Percentiles rank a stretch among this genome's conserved stretches.
Conservation (phyloP, 2,797 vertebrate genomes). For the Enteromius unitaeniatus region DNA sequence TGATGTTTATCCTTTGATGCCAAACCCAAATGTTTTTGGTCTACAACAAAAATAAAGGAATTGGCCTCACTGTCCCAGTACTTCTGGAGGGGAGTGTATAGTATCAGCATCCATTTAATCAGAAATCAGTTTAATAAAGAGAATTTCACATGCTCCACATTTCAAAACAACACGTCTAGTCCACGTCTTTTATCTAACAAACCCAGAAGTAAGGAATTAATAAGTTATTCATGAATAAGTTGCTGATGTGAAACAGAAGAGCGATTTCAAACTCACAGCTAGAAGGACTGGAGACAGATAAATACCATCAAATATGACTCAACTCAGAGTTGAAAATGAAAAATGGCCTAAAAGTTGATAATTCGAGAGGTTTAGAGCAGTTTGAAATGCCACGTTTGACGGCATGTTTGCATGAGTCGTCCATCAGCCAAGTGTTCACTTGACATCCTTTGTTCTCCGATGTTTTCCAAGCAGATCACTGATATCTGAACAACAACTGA, state of each 20-base stretch:
- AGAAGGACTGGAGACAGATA: neutral
- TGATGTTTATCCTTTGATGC: no score
- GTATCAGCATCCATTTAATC: neutral
- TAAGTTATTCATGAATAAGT: slow-evolving; percentile 29
- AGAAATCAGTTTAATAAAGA: neutral
- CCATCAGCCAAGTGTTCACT: neutral
- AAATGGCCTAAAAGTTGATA: no score
- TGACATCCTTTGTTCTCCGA: neutral
- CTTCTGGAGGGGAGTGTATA: no score
- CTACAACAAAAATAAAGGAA: no score
- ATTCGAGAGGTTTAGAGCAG: neutral
- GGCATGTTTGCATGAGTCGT: neutral
- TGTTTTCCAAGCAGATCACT: neutral
- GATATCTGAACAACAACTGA: neutral
- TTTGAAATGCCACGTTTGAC: neutral
- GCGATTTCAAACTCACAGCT: neutral
- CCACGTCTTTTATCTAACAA: neutral
- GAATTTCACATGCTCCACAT: neutral
- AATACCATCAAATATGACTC: neutral
- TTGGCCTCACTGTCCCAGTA: no score
- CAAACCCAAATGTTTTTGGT: no score
- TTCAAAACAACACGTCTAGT: neutral
- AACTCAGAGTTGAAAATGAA: neutral
- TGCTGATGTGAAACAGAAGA: slow-evolving; percentile 8
- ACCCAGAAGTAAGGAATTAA: neutral